Evolutionary conservation across 2,113 vertebrate genomes (phyloP).

Genomic region (Parus major): DNA sequence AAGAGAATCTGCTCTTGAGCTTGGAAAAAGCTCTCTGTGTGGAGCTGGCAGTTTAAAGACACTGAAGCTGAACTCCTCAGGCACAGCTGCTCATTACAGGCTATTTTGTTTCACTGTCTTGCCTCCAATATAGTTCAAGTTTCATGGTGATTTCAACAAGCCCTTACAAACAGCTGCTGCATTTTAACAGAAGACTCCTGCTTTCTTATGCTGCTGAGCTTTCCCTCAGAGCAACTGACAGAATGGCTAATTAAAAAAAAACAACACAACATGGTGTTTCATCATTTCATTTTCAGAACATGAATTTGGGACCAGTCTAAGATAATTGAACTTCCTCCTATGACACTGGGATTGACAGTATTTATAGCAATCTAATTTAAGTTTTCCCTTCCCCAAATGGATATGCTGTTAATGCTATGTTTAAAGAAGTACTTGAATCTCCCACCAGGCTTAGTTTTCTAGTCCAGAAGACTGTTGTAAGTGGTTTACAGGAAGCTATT

Average conservation of each 20-base stretch:
- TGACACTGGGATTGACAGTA: constrained; percentile 11
- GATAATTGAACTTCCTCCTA: constrained; percentile 36
- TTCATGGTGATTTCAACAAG: constrained; percentile 50
- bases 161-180: constrained; percentile 58
- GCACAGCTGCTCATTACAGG: constrained; percentile 60
- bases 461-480: not conserved
- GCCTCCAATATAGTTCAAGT: constrained; percentile 20
- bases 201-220: not conserved
- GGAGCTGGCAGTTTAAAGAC: not conserved
- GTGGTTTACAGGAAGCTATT: not conserved
- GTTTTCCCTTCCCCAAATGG: constrained; percentile 21
- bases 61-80: constrained; percentile 6
- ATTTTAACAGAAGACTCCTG: not conserved
- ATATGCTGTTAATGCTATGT: constrained; percentile 5
- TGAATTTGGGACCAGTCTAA: not conserved
- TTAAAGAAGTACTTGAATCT: constrained; percentile 27
- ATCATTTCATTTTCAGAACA: constrained; percentile 10
- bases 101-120: constrained; percentile 61
- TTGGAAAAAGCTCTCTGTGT: not conserved
- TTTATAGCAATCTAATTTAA: constrained; percentile 60
- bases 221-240: not conserved
- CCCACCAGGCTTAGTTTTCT: constrained; percentile 30
- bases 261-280: not conserved
- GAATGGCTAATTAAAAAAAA: not conserved
- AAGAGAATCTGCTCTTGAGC: not conserved